phyloP scores from a whole-genome alignment of 2,113 vertebrate species.

The Silurus asotus region DNA sequence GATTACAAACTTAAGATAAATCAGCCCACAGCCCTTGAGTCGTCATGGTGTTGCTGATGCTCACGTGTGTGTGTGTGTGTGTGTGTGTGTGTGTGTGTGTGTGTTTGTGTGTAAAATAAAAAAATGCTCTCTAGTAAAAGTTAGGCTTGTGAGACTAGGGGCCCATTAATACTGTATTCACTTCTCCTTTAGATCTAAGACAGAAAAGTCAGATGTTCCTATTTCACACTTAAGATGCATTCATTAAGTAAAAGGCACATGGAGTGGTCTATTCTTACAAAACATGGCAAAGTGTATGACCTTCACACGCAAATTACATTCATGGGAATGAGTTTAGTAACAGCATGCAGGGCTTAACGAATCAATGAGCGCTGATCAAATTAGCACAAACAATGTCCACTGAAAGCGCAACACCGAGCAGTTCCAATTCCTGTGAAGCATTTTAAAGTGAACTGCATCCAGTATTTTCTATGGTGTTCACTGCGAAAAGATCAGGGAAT shows the following conservation, averaged over 20 bases:
- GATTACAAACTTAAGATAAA: no score
- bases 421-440: not conserved
- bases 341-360: slow-evolving; percentile 44
- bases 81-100: no score
- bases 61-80: no score
- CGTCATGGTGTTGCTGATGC: no score
- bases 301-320: slow-evolving; percentile 46
- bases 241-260: slow-evolving; percentile 23
- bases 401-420: slow-evolving; percentile 4
- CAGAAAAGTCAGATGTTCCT: slow-evolving; percentile 21
- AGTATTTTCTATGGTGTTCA: not conserved
- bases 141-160: not conserved
- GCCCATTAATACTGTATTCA: slow-evolving; percentile 15
- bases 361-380: slow-evolving; percentile 56
- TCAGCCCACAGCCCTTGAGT: no score
- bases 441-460: not conserved
- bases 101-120: no score
- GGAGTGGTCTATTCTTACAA: slow-evolving; percentile 15
- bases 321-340: slow-evolving; percentile 52
- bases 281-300: slow-evolving; percentile 38
- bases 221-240: not conserved
- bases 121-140: not conserved
- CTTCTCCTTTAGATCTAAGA: not conserved
- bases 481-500: not conserved
- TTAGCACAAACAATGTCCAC: slow-evolving; percentile 45